Percentiles rank a stretch among this genome's conserved stretches.
Conservation (phyloP, 2,888 invertebrate genomes). For the Epinotia ramella region DNA sequence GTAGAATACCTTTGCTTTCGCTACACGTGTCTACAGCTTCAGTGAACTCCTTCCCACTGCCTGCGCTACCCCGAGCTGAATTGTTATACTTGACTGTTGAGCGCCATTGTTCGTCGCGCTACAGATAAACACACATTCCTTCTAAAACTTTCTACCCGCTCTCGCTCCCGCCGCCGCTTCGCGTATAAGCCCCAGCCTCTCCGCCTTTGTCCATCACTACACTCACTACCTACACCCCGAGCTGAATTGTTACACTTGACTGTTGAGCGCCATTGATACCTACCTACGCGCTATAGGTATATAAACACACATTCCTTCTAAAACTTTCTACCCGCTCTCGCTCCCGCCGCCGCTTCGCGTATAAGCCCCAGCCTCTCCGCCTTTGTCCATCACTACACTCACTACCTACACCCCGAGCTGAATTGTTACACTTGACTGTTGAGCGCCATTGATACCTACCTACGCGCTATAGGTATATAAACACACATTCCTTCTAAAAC, state of each 20-base stretch:
- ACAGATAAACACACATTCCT: too few relatives aligned
- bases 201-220: conserved; percentile 65
- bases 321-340: conserved; percentile 3
- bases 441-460: conserved; percentile 45
- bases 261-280: conserved; percentile 51
- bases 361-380: conserved; percentile 44
- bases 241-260: conserved; percentile 75
- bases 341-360: neutral
- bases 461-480: conserved; percentile 12
- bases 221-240: conserved; percentile 49
- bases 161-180: neutral
- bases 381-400: conserved; percentile 66
- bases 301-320: conserved; percentile 29
- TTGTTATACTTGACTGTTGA: conserved; percentile 72
- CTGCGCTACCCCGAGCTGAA: conserved; percentile 47
- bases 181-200: neutral
- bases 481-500: neutral
- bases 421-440: conserved; percentile 74
- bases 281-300: conserved; percentile 18
- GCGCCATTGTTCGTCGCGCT: conserved; percentile 16
- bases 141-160: neutral
- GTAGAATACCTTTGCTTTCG: too few relatives aligned
- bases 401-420: conserved; percentile 57
- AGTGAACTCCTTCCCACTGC: too few relatives aligned
- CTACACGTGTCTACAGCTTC: too few relatives aligned